Evolutionary conservation across 2,888 invertebrate genomes (phyloP).

Genomic region (Exephanes ischioxanthus): DNA sequence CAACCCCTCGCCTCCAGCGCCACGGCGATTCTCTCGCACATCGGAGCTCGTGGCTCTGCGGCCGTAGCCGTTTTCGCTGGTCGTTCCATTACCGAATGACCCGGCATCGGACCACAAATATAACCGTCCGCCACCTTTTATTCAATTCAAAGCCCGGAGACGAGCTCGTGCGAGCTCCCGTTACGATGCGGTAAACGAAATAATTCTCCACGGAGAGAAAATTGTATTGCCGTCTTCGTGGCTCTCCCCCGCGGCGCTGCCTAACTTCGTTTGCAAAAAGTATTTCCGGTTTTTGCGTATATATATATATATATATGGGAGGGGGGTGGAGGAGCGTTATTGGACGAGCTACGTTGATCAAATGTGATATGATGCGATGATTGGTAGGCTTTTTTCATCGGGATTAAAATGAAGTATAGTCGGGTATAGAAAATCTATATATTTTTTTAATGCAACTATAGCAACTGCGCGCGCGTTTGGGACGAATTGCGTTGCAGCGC

Average conservation of each 20-base stretch:
- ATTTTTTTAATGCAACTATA: too few species aligned
- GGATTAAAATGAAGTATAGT: too few species aligned
- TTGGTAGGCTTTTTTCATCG: too few species aligned
- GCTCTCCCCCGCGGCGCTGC: neutral
- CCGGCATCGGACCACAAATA: slow-evolving; percentile 31
- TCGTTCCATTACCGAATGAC: slow-evolving; percentile 44
- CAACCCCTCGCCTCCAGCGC: slow-evolving; percentile 58
- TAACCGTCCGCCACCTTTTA: slow-evolving; percentile 56
- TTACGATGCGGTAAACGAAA: slow-evolving; percentile 39
- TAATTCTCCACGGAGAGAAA: slow-evolving; percentile 53
- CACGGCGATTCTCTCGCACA: slow-evolving; percentile 40
- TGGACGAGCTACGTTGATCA: too few species aligned
- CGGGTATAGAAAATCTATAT: too few species aligned
- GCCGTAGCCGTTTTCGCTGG: neutral
- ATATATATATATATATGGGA: too few species aligned
- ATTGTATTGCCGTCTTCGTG: neutral
- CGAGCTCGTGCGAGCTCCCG: slow-evolving; percentile 29
- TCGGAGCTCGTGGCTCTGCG: neutral
- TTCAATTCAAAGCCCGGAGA: slow-evolving; percentile 49
- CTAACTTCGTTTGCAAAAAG: neutral
- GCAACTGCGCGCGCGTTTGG: too few species aligned
- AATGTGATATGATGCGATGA: too few species aligned
- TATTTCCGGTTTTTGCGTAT: neutral
- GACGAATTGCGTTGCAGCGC: too few species aligned
- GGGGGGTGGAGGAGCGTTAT: neutral